Percentiles rank a stretch among this genome's conserved stretches.
These are phyloP conservation scores for Stenolophus ochropezus DNA, from an alignment of 2,888 invertebrate genomes.

Conservation along the genomic window DNA sequence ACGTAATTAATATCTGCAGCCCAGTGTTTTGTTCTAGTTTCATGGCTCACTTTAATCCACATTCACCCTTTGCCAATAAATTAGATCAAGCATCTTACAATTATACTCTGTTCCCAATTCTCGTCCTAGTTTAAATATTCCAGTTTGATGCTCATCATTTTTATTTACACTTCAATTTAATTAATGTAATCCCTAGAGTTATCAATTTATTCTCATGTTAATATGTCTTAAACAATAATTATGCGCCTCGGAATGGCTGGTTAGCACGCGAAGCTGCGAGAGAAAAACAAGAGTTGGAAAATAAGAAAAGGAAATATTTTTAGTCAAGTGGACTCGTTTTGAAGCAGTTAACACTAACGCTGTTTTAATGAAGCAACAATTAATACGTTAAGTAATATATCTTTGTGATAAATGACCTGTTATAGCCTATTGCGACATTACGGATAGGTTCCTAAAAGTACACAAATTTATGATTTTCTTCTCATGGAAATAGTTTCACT, in stretches of 20 bases:
- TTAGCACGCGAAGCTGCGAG: constrained; percentile 7
- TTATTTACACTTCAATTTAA: constrained; percentile 9
- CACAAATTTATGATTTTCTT: constrained; percentile 11
- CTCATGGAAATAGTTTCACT: constrained; percentile 8
- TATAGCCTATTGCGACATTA: constrained; percentile 21
- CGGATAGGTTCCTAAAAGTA: constrained; percentile 15
- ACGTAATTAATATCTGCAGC: neutral
- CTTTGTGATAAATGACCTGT: constrained; percentile 26
- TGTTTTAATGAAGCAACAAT: constrained; percentile 34
- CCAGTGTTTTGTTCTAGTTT: constrained; percentile 16
- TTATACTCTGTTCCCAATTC: constrained; percentile 10
- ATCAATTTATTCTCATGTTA: constrained; percentile 20
- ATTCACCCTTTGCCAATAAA: neutral
- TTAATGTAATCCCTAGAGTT: constrained; percentile 1
- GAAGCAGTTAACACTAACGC: constrained; percentile 21
- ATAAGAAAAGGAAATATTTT: constrained; percentile 4
- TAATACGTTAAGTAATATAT: constrained; percentile 32
- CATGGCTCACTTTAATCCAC: constrained; percentile 1
- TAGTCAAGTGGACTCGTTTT: constrained; percentile 9
- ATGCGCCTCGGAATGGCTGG: neutral
- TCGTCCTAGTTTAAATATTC: constrained; percentile 2
- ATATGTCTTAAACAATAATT: constrained; percentile 25
- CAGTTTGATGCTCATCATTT: constrained; percentile 19
- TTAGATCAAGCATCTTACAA: constrained; percentile 3
- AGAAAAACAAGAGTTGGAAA: neutral